Evolutionary conservation across 2,888 invertebrate genomes (phyloP), one percentile per base, ranked within the genome.

Genomic region (Phania funesta): DNA sequence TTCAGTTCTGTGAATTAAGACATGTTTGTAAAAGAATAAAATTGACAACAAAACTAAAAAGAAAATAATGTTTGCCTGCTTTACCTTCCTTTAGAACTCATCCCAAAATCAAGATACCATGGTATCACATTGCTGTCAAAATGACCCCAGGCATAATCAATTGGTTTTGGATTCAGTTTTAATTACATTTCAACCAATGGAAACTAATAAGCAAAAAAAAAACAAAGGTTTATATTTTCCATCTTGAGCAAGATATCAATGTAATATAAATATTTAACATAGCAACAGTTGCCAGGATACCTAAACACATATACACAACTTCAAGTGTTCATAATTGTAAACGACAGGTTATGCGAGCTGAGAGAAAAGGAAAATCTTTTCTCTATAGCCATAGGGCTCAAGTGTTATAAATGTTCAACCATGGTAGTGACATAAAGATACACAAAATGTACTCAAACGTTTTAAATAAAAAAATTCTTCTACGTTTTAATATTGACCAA

Each of bases 151-250:
- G 77, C 75, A 85, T 86, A 86, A 86, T 86, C 86, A 87, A 87
- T 87, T 87, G 87, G 86, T 87, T 87, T 88, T 85, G 85, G 86
- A 87, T 87, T 86, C 87, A 87, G 87, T 88, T 88, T 87, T 87
- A 87, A 88, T 87, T 87, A 87, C 87, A 85, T 82, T 77, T 83
- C 85, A 85, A 83, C 58, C 65, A 65, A 16, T 16, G 16, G 50
- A 52, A 46, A 75, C 44, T 58, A 62, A 20, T 26, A 46, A 41
- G 20, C 46, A 18, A 35, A 48, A 52, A n/a, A n/a, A n/a, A n/a
- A n/a, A n/a, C n/a, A n/a, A 46, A 18, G 44, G 26, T 52, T 26
- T 50, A 18, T 38, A 22, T 20, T 26, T 22, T 35, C 11, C 11
- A 60, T 32, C 35, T 32, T n/a, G 5, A 11, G 5, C 3, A 68